Conservation (phyloP, 2,113 vertebrate species). For the human (Homo sapiens) region DNA sequence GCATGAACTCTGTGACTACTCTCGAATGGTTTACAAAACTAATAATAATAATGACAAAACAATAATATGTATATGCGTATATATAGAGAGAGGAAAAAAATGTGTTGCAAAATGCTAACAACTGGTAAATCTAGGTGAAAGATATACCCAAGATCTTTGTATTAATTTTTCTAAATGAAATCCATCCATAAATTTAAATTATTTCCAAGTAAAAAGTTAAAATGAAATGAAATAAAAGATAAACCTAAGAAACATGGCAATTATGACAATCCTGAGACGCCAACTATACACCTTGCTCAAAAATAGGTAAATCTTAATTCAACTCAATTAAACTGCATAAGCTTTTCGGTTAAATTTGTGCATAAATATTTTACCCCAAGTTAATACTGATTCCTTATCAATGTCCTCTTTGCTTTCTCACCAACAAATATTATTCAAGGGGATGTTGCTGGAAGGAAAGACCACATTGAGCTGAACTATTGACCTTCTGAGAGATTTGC, state of each 20-base stretch:
- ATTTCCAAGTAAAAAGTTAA: slow-evolving; percentile 31
- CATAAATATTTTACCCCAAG: slow-evolving; percentile 35
- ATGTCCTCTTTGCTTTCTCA: slow-evolving; percentile 46
- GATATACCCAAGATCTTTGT: not conserved
- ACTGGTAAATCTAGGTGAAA: slow-evolving; percentile 18
- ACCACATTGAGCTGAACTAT: not conserved
- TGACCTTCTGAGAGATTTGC: slow-evolving; percentile 3
- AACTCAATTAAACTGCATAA: not conserved
- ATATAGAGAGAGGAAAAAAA: not conserved
- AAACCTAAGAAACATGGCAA: slow-evolving; percentile 14
- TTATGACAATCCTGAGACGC: not conserved
- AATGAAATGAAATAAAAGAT: slow-evolving; percentile 41
- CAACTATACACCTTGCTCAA: not conserved
- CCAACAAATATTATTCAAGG: not conserved
- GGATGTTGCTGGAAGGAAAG: slow-evolving; percentile 24
- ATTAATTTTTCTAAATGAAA: slow-evolving; percentile 34
- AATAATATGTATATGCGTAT: not conserved
- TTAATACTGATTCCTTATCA: slow-evolving; percentile 50
- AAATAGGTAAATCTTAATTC: slow-evolving; percentile 10
- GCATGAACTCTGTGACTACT: not conserved
- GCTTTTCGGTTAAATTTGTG: slow-evolving; percentile 35
- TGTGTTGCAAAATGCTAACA: slow-evolving; percentile 27
- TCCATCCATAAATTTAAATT: slow-evolving; percentile 42
- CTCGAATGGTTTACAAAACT: slow-evolving; percentile 23
- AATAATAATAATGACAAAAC: not conserved